Base-by-base conservation (phyloP, 2,797 vertebrate genomes). In the Amphiprion clarkii region DNA sequence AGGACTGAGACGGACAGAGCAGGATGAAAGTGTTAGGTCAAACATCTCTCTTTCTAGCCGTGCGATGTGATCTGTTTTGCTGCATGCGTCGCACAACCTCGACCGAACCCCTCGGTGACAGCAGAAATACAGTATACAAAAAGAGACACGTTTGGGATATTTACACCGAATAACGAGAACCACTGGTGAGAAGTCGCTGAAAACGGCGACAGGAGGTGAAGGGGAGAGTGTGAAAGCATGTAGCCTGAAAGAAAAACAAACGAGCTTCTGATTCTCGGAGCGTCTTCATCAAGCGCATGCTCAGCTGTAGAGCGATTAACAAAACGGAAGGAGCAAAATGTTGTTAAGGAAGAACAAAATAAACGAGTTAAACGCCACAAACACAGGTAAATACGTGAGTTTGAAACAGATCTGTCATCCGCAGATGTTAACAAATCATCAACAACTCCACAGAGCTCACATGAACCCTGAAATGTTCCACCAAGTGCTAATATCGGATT, bases 161-260 rank as follows among this genome's bases (percentile, higher is more conserved):
- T 90, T 93, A 93, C 92, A 93, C 56, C 63, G 85, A 90, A 89
- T 86, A 84, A 86, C 72, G 77, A 86, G 76, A 71, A 88, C 67
- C 79, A 89, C 78, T 74, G 76, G 62, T 74, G 77, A 44, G 42
- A 44, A 59, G 44, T 74, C 29, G 46, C 62, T 74, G 49, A 83
- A 85, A 80, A 39, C 53, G 59, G 52, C 40, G 25, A 79, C 60
- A 66, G 54, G 56, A 75, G 57, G 54, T 11, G 2, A 57, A 67
- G 48, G 25, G 66, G 13, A 10, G 16, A 14, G 31, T 25, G 29
- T 61, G 60, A 69, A 81, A 78, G 66, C 55, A 81, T 78, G 14
- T 65, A 70, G 70, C 68, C 23, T 56, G 60, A 87, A 88, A 88
- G 65, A 57, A 82, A 79, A 82, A 16, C 57, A 7, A 49, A 5